Evolutionary conservation across 2,113 vertebrate species (phyloP).

Genomic region (Oryzias curvinotus): DNA sequence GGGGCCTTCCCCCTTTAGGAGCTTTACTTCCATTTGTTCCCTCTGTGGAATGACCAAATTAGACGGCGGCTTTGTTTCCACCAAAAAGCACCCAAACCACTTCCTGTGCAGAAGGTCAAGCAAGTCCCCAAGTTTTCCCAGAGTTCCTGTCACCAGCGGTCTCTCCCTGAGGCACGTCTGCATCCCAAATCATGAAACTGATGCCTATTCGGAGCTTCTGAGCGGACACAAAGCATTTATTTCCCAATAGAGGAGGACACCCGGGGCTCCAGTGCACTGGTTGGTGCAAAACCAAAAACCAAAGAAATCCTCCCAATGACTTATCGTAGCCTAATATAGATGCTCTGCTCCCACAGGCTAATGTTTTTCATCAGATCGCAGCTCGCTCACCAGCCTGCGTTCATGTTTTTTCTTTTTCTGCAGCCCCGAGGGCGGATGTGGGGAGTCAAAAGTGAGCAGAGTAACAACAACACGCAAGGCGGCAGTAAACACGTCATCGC

Average conservation of each 20-base stretch:
- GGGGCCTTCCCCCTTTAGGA: too few species aligned
- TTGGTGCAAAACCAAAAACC: conserved; percentile 10
- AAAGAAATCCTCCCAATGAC: background rate
- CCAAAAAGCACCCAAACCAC: conserved; percentile 43
- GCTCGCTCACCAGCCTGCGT: conserved; percentile 19
- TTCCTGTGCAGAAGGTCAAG: conserved; percentile 66
- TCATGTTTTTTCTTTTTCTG: conserved; percentile 39
- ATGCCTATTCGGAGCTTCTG: conserved; percentile 9
- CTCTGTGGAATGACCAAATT: background rate
- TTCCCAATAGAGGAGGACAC: conserved; percentile 4
- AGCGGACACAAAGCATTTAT: background rate
- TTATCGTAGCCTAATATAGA: conserved; percentile 34
- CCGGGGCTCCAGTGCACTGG: conserved; percentile 1
- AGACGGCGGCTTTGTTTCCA: background rate
- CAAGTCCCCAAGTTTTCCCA: conserved; percentile 64
- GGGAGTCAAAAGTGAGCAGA: conserved; percentile 34
- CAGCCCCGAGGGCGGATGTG: conserved; percentile 28
- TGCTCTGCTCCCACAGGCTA: conserved; percentile 19
- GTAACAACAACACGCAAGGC: conserved; percentile 52
- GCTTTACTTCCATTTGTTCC: background rate
- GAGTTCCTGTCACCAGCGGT: conserved; percentile 50
- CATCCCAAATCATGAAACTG: conserved; percentile 38
- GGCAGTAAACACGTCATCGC: conserved; percentile 51
- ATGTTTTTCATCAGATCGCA: conserved; percentile 45
- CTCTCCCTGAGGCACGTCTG: conserved; percentile 49